These are phyloP conservation scores for Phalanger gymnotis DNA, from an alignment of 2,797 vertebrate genomes.

Conservation along the genomic window DNA sequence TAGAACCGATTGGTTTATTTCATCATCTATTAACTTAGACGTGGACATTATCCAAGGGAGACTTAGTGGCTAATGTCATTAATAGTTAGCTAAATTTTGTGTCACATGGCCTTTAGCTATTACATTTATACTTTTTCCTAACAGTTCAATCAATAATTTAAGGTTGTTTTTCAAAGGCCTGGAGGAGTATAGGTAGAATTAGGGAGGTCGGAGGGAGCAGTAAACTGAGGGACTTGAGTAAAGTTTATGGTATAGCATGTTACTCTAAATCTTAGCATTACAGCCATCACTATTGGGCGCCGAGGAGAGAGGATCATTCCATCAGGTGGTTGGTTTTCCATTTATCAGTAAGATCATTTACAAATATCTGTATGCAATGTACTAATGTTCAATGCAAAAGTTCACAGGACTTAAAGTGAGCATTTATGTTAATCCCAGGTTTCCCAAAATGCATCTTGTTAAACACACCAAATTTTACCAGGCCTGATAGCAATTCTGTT, in stretches of 20 bases:
- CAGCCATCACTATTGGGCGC: neutral
- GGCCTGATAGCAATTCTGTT: slow-evolving; percentile 31
- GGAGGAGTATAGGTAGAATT: neutral
- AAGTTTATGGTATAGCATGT: neutral
- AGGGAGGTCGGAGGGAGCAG: neutral
- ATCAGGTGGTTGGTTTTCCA: neutral
- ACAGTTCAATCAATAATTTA: neutral
- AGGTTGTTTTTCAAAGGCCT: neutral
- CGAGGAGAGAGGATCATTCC: neutral
- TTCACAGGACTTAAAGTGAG: slow-evolving; percentile 37
- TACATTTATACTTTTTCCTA: neutral
- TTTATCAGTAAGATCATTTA: slow-evolving; percentile 16
- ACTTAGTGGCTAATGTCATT: slow-evolving; percentile 6
- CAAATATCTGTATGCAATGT: slow-evolving; percentile 40
- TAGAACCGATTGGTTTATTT: neutral
- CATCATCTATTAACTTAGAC: neutral
- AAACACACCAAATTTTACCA: slow-evolving; percentile 70
- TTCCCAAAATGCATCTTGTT: slow-evolving; percentile 58
- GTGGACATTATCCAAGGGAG: slow-evolving; percentile 2
- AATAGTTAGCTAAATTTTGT: slow-evolving; percentile 16
- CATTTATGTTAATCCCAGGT: slow-evolving; percentile 41
- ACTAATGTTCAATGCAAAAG: slow-evolving; percentile 15
- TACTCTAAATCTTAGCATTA: neutral
- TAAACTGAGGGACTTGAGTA: slow-evolving; percentile 34
- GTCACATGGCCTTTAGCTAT: neutral